A percentile compares a stretch with the other conserved stretches of the same genome.
Conservation (phyloP, 2,888 invertebrate genomes). For the Cartodere bifasciata region DNA sequence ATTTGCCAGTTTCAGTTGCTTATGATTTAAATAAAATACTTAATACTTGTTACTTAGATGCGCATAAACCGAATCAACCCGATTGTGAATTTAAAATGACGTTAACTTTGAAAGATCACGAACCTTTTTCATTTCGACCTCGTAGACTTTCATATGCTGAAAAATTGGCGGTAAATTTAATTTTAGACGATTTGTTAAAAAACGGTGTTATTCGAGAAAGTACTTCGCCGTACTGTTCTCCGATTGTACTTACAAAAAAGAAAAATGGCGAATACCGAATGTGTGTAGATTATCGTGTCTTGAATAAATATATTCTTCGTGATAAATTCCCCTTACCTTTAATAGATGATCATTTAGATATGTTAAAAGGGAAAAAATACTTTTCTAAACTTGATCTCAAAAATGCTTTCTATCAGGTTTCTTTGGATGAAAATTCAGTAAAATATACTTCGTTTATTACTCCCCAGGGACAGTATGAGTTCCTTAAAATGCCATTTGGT, state of each 20-base stretch:
- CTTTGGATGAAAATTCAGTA: constrained; percentile 12
- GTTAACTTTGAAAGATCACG: constrained; percentile 12
- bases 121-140: constrained; percentile 13
- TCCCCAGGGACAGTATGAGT: constrained; percentile 17
- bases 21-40: no score
- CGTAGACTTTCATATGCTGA: constrained; percentile 15
- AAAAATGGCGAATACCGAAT: constrained; percentile 20
- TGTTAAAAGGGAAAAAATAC: constrained; percentile 13
- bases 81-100: constrained; percentile 16
- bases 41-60: no score
- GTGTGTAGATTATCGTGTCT: constrained; percentile 21
- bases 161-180: constrained; percentile 12
- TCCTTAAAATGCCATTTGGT: constrained; percentile 18
- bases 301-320: constrained; percentile 19
- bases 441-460: constrained; percentile 17
- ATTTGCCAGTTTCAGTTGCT: no score
- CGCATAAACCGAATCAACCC: constrained; percentile 8
- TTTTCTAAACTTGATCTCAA: constrained; percentile 16
- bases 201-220: constrained; percentile 14
- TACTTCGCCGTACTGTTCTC: constrained; percentile 20
- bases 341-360: constrained; percentile 21
- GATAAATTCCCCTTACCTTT: constrained; percentile 20
- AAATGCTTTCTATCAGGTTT: constrained; percentile 18
- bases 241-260: constrained; percentile 19
- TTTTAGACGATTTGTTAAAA: constrained; percentile 13